These are phyloP conservation scores for Caenorhabditis tropicalis DNA, from an alignment of 1,140 invertebrate species.

Conservation along the genomic window DNA sequence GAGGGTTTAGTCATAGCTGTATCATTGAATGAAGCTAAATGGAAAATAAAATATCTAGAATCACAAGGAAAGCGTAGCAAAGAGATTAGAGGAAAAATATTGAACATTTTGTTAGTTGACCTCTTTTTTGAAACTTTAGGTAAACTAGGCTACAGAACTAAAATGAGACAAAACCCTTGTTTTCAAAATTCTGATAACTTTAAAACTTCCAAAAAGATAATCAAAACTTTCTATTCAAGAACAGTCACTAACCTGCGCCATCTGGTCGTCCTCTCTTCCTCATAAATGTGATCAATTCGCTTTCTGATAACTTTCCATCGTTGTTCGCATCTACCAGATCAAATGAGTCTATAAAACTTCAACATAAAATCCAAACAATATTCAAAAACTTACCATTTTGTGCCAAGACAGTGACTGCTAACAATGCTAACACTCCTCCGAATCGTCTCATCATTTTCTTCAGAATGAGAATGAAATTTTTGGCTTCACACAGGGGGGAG, in stretches of 20 bases:
- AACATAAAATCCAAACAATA: not conserved
- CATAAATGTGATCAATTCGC: not conserved
- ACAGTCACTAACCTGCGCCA: not conserved
- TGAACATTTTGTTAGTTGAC: not conserved
- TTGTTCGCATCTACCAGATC: conserved; percentile 14
- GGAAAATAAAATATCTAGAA: too few species aligned
- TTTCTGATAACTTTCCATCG: conserved; percentile 1
- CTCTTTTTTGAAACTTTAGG: too few species aligned
- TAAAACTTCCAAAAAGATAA: too few species aligned
- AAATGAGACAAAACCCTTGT: too few species aligned
- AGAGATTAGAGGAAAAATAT: too few species aligned
- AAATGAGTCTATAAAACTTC: not conserved
- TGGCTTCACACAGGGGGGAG: not conserved
- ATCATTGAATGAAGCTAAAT: too few species aligned
- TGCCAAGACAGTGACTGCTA: not conserved
- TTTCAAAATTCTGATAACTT: too few species aligned
- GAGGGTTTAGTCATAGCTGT: too few species aligned
- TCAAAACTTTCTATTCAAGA: too few species aligned
- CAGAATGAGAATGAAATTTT: not conserved
- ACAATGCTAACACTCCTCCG: not conserved
- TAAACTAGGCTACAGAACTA: too few species aligned
- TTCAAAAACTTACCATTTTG: not conserved
- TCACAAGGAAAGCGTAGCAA: too few species aligned
- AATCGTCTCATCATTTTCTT: not conserved
- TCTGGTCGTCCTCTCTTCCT: not conserved